Conservation (phyloP, 1,140 invertebrate species). For the Papilio glaucus region DNA sequence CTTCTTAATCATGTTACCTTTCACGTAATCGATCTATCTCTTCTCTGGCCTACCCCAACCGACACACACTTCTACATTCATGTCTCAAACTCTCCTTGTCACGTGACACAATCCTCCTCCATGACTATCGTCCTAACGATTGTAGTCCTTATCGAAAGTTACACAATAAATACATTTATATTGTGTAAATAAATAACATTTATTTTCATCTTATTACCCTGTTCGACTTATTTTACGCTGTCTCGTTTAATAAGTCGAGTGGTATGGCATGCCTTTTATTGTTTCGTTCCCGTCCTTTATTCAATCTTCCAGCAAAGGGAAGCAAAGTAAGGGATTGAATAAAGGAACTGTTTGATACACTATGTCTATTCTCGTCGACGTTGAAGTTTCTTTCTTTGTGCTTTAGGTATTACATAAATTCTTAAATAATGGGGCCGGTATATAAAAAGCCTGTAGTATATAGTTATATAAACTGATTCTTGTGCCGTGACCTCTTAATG, state of each 20-base stretch:
- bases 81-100: no score
- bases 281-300: slow-evolving; percentile 23
- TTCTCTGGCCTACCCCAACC: no score
- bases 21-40: no score
- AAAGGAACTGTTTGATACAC: slow-evolving; percentile 25
- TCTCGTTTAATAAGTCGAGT: slow-evolving; percentile 30
- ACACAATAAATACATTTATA: neutral
- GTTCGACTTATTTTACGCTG: neutral
- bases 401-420: neutral
- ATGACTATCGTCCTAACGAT: no score
- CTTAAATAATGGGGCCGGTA: neutral
- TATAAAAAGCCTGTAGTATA: neutral
- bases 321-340: slow-evolving; percentile 24
- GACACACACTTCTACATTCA: no score
- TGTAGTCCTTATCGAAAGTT: no score
- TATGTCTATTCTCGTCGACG: neutral
- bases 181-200: neutral
- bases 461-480: neutral
- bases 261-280: slow-evolving; percentile 25
- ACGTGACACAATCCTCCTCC: no score
- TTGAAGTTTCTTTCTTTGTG: slow-evolving; percentile 2
- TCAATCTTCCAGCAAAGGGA: slow-evolving; percentile 29
- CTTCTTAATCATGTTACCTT: no score
- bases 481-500: no score
- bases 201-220: neutral